Base-by-base conservation (phyloP, 2,888 invertebrate species). In the Eubasilissa splendida region DNA sequence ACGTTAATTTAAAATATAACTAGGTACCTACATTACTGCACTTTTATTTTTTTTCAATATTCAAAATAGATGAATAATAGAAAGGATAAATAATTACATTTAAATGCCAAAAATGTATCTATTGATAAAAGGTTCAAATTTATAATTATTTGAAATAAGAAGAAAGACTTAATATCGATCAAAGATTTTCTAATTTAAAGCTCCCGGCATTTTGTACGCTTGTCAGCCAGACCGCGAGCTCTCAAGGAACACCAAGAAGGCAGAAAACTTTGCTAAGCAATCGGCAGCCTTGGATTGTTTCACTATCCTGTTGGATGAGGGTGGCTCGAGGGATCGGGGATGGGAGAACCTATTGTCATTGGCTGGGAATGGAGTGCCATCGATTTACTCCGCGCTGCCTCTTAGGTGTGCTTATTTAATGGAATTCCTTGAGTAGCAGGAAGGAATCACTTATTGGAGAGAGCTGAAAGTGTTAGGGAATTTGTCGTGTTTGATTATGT, bases 331-430 rank as follows among this genome's bases (percentile, higher is more conserved):
- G 63, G 59, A 33, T 4, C 63, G 53, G 50, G 60, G 54, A 42
- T 65, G 58, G 11, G 56, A 66, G 68, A 33, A 50, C 11, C 70
- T 58, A 76, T 80, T 80, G 80, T 76, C 80, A 74, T 68, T 63
- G 79, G 73, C 76, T 63, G 63, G 56, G 59, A 76, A 80, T 80
- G 68, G 79, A 80, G 79, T 75, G 58, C 79, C 79, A 76, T 80
- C 79, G 76, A 80, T 80, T 80, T 75, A 76, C 75, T 76, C 58
- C 12, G 54, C 58, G 50, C 54, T 42, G 11, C 56, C 68, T 73
- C 74, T 66, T 74, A 58, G 66, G 66, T 75, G 58, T 68, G 68
- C 79, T 76, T 80, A 76, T 80, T 80, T 80, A 80, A 76, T 68
- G 65, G 66, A 63, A 66, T 68, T 77, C 54, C 68, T 65, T 54